Evolutionary conservation across 2,113 vertebrate species (phyloP).

Genomic region (Pandion haliaetus): DNA sequence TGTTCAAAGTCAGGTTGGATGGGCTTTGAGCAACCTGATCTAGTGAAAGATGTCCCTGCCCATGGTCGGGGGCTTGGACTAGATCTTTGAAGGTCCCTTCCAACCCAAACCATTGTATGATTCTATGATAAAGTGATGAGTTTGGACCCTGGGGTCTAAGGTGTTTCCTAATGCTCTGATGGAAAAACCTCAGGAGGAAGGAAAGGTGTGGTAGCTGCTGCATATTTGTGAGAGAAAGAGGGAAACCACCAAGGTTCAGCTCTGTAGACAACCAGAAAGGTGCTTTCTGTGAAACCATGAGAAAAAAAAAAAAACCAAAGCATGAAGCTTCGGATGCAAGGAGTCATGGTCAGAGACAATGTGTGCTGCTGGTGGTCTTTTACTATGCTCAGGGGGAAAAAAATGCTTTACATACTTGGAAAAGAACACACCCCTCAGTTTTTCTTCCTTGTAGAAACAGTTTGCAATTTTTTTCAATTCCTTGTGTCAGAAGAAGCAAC

Average conservation of each 20-base stretch:
- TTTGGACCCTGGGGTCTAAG: neutral
- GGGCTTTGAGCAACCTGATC: neutral
- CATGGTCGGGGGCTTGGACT: neutral
- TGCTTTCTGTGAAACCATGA: neutral
- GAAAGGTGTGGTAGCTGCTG: neutral
- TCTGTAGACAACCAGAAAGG: neutral
- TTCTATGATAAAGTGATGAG: neutral
- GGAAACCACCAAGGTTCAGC: neutral
- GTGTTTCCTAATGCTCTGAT: neutral
- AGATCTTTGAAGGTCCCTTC: neutral
- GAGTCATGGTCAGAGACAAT: neutral
- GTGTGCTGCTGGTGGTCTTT: neutral
- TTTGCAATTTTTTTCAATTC: neutral
- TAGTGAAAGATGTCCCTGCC: neutral
- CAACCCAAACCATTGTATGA: neutral
- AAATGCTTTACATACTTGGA: neutral
- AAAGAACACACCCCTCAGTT: neutral
- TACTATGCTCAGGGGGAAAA: neutral
- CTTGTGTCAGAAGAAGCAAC: neutral
- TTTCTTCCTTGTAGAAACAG: neutral
- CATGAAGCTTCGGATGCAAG: neutral
- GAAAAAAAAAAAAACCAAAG: neutral
- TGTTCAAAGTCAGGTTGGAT: neutral
- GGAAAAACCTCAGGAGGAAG: neutral
- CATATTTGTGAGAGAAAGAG: neutral